Conservation (phyloP, 2,797 vertebrate genomes). For the Muraenolepis orangiensis region DNA sequence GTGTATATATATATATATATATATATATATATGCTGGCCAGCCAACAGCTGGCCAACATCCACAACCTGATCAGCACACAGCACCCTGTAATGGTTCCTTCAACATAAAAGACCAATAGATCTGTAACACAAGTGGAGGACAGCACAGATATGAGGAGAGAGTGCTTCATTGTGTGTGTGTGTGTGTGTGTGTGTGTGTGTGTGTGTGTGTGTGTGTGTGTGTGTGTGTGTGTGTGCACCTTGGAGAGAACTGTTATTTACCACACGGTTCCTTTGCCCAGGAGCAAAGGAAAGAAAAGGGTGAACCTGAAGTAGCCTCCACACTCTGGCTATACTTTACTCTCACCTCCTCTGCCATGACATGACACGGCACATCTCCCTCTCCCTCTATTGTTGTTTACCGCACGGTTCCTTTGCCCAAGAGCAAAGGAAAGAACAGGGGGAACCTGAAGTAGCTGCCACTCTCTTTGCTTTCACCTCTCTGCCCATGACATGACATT, state of each 20-base stretch:
- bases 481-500: too few relatives aligned
- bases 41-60: slow-evolving; percentile 50
- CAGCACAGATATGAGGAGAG: slow-evolving; percentile 27
- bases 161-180: slow-evolving; percentile 5
- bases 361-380: too few relatives aligned
- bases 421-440: too few relatives aligned
- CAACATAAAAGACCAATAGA: slow-evolving; percentile 37
- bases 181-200: background rate
- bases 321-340: background rate
- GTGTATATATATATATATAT: too few relatives aligned
- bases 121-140: background rate
- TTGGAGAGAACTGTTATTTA: background rate
- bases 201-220: background rate
- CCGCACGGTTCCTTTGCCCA: too few relatives aligned
- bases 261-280: background rate
- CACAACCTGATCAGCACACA: slow-evolving; percentile 49
- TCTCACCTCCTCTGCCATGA: slow-evolving; percentile 3
- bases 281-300: background rate
- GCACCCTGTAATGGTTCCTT: slow-evolving; percentile 50
- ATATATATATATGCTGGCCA: too few relatives aligned
- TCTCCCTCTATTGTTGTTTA: too few relatives aligned
- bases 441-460: too few relatives aligned
- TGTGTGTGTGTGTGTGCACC: background rate
- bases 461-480: too few relatives aligned
- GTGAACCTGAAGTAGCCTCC: background rate